Evolutionary conservation across 1,140 invertebrate genomes (phyloP), one percentile per base, ranked within the genome.

Genomic region (Thalassaphorura encarpata): DNA sequence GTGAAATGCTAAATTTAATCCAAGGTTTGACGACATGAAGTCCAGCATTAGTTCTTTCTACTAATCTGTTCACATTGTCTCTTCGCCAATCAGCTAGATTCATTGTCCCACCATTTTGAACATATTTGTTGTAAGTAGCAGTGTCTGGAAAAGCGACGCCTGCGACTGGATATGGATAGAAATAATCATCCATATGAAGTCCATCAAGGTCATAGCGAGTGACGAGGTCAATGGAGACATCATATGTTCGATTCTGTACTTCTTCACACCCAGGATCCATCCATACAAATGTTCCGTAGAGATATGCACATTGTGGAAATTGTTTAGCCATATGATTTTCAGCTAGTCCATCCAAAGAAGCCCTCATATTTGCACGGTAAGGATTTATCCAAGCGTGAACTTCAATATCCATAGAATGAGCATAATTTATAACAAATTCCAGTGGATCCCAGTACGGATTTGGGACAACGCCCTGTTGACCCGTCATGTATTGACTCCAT

Each of bases 171-270:
- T 63, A 63, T 3, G 62, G 62, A 29, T 63, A 63, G 31, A 61
- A 63, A 45, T 63, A 63, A 36, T 63, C 62, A 28, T 63, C 62
- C 58, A 63, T 60, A 36, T 63, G 62, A 41, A 63, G 42, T n/a
- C 62, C 62, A 45, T 61, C 62, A 5, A 63, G 33, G 29, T 63
- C 59, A 28, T 63, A 63, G 0, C 62, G 43, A 19, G 24, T 42
- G 4, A 58, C 47, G 8, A 63, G 39, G 42, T 63, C 62, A 8
- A 60, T 41, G 1, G 43, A 31, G 11, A 63, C 62, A 43, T 52
- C 40, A 23, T 53, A 54, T 5, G 58, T 56, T 24, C 47, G 49
- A 33, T 60, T 53, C 19, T 60, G 58, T 29, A 63, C 51, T 11
- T 39, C 50, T 33, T 29, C 42, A 0, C 50, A 49, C 1, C 62